Evolutionary conservation across 2,113 vertebrate species (phyloP).

Genomic region (Phalacrocorax pelagicus): DNA sequence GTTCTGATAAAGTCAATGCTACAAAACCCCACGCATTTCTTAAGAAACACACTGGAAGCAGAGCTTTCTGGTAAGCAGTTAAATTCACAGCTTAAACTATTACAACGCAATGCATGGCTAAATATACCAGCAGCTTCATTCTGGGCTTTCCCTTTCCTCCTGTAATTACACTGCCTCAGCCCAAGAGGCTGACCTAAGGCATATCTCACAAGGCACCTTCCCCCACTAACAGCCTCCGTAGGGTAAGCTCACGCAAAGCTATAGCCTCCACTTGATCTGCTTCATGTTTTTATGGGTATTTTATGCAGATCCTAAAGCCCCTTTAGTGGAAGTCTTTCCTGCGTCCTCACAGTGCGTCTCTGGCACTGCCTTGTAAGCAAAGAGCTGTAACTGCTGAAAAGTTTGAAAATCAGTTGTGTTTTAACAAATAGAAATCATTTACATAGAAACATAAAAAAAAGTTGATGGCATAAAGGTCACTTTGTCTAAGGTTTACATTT

Average conservation of each 20-base stretch:
- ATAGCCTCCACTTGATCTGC: background rate
- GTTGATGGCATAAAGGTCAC: background rate
- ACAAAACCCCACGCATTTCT: background rate
- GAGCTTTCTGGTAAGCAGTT: background rate
- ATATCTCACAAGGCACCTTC: background rate
- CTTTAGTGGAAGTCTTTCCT: background rate
- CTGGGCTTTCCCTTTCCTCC: background rate
- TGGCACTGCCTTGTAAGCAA: background rate
- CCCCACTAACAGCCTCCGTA: background rate
- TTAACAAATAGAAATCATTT: background rate
- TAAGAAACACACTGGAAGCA: background rate
- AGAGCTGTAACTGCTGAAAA: background rate
- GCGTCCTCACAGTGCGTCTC: background rate
- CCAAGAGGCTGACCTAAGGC: background rate
- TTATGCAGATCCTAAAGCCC: background rate
- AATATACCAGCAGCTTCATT: background rate
- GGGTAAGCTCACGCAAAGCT: background rate
- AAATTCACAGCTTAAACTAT: background rate
- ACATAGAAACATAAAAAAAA: background rate
- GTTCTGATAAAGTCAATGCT: background rate
- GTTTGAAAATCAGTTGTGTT: background rate
- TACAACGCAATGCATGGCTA: background rate
- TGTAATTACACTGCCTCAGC: background rate
- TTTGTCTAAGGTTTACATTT: background rate
- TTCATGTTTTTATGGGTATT: background rate